A percentile compares a stretch with the other conserved stretches of the same genome.
Conservation (phyloP, 2,113 vertebrate species). For the Cottus gobio region DNA sequence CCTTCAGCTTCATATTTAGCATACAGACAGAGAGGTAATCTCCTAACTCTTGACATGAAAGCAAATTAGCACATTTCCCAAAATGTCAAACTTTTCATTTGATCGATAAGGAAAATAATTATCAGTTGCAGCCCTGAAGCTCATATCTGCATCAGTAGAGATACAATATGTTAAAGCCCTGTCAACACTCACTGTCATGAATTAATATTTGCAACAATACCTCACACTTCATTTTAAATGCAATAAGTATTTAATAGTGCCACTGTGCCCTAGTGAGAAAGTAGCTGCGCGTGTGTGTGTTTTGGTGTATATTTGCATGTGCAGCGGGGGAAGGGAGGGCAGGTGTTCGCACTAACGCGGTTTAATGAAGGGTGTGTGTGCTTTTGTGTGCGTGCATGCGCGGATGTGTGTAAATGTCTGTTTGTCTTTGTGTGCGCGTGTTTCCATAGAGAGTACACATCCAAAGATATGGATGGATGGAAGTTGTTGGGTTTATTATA, state of each 20-base stretch:
- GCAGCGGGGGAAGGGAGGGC: constrained; percentile 73
- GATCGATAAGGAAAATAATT: background rate
- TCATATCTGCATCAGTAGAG: constrained; percentile 16
- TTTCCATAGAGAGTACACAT: constrained; percentile 49
- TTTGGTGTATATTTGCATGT: constrained; percentile 62
- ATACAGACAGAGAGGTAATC: background rate
- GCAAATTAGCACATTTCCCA: background rate
- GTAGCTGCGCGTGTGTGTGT: constrained; percentile 39
- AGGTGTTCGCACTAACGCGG: constrained; percentile 77
- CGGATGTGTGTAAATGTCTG: constrained; percentile 13
- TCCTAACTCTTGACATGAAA: background rate
- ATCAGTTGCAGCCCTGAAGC: background rate
- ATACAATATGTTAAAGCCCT: constrained; percentile 5
- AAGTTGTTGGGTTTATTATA: constrained; percentile 61
- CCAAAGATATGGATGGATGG: constrained; percentile 39
- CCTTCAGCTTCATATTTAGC: background rate
- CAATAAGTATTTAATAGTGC: constrained; percentile 57
- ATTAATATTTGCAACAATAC: constrained; percentile 54
- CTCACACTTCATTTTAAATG: constrained; percentile 51
- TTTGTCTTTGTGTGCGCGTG: constrained; percentile 43
- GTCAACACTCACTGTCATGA: constrained; percentile 39
- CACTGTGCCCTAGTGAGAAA: constrained; percentile 42
- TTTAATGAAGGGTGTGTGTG: constrained; percentile 69
- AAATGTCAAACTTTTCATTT: constrained; percentile 15
- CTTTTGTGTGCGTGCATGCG: constrained; percentile 38